A percentile compares a stretch with the other conserved stretches of the same genome.
These are phyloP conservation scores for Euphonia xanthogaster DNA, from an alignment of 2,797 vertebrate species.

Conservation along the genomic window DNA sequence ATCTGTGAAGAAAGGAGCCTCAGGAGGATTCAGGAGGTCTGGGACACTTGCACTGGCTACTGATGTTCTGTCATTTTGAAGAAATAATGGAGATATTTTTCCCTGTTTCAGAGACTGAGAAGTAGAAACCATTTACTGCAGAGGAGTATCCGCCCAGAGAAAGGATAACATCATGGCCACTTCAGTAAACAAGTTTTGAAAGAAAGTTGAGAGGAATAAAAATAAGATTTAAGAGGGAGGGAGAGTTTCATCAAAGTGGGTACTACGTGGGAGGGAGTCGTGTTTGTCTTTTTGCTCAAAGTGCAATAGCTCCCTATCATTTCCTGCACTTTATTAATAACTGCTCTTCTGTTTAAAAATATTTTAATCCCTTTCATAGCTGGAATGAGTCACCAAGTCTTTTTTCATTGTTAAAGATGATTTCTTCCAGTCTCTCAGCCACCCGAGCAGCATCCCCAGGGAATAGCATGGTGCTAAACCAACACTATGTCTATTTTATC, in stretches of 20 bases:
- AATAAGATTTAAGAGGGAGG: slow-evolving; percentile 61
- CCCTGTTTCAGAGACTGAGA: background rate
- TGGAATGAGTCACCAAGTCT: slow-evolving; percentile 37
- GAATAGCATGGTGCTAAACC: background rate
- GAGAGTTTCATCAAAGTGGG: slow-evolving; percentile 14
- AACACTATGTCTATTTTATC: background rate
- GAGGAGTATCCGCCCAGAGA: background rate
- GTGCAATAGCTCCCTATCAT: slow-evolving; percentile 38
- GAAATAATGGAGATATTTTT: background rate
- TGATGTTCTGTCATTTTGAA: background rate
- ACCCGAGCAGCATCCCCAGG: background rate
- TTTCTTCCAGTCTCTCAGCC: slow-evolving; percentile 15
- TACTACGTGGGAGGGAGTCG: slow-evolving; percentile 39
- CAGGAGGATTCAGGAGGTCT: background rate
- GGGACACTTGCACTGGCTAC: background rate
- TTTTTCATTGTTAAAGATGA: slow-evolving; percentile 22
- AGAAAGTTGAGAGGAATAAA: slow-evolving; percentile 30
- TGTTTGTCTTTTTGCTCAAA: slow-evolving; percentile 60
- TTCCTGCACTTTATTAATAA: slow-evolving; percentile 68
- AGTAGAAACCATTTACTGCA: background rate
- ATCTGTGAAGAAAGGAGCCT: background rate
- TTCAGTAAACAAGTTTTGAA: slow-evolving; percentile 32
- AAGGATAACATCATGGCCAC: slow-evolving; percentile 2
- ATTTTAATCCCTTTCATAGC: slow-evolving; percentile 54
- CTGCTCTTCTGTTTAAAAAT: slow-evolving; percentile 61